Base-by-base conservation (phyloP, 2,888 invertebrate species). In the Liopterus haemorrhoidalis region DNA sequence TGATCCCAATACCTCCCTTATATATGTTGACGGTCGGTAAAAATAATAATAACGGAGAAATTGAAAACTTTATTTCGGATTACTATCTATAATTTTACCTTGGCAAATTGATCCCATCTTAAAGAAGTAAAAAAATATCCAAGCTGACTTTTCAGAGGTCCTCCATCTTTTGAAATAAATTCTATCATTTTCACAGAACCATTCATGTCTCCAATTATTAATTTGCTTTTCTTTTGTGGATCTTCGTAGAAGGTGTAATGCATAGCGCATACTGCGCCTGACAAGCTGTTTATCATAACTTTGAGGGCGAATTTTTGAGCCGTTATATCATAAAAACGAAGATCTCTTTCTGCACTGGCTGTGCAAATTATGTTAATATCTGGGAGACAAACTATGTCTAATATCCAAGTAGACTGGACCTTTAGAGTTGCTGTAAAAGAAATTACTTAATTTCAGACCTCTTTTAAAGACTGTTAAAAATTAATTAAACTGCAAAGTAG, bases 291-390 rank as follows among this genome's bases (percentile, higher is more conserved):
- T 50, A 90, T 79, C 52, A 81, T 72, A 42, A 85, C 74, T 55
- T 84, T 74, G 30, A 85, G 69, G 27, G 79, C 78, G 63, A 87
- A 87, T 42, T 81, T 83, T 46, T 77, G 77, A 4, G 81, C 84
- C 14, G 79, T 79, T 32, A 81, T 80, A 62, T 89, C 88, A 60
- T 89, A 90, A 66, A 90, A 86, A 52, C 83, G 75, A 31, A 90
- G 67, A 60, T 87, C 87, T 11, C 84, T 70, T 65, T 87, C 85
- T 0, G 85, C 81, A 11, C 88, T 84, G 46, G 84, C 77, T 8
- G 85, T 80, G 49, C 84, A 85, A 12, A 90, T 70, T 56, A 87
- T 79, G 63, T 81, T 81, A 38, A 87, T 80, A 62, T 88, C 86
- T 0, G 87, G 81, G 64, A 90, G 68, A 46, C 79, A 78, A 45